These are phyloP conservation scores for Spondyliosoma cantharus DNA, from an alignment of 2,797 vertebrate species.

Conservation along the genomic window DNA sequence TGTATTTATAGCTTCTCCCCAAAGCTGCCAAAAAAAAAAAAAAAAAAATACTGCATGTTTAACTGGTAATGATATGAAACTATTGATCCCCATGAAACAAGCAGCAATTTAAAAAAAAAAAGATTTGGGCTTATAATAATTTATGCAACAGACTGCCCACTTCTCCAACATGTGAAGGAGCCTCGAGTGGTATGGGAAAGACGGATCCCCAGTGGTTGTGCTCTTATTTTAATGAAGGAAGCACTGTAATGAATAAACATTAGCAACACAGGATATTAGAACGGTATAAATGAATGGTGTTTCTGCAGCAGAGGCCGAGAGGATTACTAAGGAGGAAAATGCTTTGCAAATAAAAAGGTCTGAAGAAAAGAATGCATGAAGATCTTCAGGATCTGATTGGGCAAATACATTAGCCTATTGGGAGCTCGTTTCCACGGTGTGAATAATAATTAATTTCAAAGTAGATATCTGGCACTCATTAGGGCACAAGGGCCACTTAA, in stretches of 20 bases:
- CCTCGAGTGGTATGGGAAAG: not conserved
- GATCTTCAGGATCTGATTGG: not conserved
- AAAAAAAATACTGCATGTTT: not conserved
- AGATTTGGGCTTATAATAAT: not conserved
- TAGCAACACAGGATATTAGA: not conserved
- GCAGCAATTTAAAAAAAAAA: not conserved
- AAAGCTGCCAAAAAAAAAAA: not conserved
- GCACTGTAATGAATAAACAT: not conserved
- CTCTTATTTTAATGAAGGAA: slow-evolving; percentile 6
- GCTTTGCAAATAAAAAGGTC: slow-evolving; percentile 12
- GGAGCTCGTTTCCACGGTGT: not conserved
- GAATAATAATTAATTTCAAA: slow-evolving; percentile 1
- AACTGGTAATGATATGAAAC: no score
- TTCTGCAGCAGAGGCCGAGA: slow-evolving; percentile 9
- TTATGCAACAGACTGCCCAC: not conserved
- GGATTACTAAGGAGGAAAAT: slow-evolving; percentile 23
- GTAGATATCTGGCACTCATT: not conserved
- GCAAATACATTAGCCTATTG: slow-evolving; percentile 19
- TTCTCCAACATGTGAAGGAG: not conserved
- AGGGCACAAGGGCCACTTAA: not conserved
- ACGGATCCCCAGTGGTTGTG: not conserved
- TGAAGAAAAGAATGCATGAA: not conserved
- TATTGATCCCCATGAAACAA: not conserved
- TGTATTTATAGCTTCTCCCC: not conserved
- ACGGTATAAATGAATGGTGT: not conserved